Conservation (phyloP, 2,888 invertebrate species). For the Lottia gigantea region DNA sequence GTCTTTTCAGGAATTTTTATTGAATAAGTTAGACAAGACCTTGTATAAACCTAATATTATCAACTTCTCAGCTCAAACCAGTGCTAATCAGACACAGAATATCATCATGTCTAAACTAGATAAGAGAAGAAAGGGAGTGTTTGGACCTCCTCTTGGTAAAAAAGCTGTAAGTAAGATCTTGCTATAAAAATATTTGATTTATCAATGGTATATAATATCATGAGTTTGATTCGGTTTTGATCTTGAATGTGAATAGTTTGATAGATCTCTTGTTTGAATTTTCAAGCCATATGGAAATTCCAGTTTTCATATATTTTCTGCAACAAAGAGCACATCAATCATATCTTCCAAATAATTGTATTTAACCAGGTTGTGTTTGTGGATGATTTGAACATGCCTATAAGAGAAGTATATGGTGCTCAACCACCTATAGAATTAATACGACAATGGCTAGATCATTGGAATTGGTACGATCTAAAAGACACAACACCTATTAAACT, state of each 20-base stretch:
- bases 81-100: conserved; percentile 92
- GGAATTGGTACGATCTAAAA: conserved; percentile 68
- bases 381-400: conserved; percentile 96
- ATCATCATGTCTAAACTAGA: conserved; percentile 95
- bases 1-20: conserved; percentile 72
- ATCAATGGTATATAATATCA: too few relatives aligned
- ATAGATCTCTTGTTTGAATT: too few relatives aligned
- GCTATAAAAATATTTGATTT: too few relatives aligned
- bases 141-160: conserved; percentile 91
- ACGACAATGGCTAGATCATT: conserved; percentile 68
- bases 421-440: conserved; percentile 94
- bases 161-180: conserved; percentile 68
- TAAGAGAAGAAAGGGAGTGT: conserved; percentile 91
- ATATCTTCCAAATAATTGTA: background rate
- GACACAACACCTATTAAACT: conserved; percentile 66
- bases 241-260: too few relatives aligned
- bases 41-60: conserved; percentile 86
- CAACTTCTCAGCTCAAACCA: conserved; percentile 93
- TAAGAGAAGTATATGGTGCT: conserved; percentile 88
- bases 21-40: conserved; percentile 82
- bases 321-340: too few relatives aligned
- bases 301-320: too few relatives aligned
- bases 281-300: too few relatives aligned
- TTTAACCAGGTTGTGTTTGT: conserved; percentile 82
- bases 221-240: too few relatives aligned